Base-by-base conservation (phyloP, 2,888 invertebrate genomes). In the Tetheella fluctuosa region DNA sequence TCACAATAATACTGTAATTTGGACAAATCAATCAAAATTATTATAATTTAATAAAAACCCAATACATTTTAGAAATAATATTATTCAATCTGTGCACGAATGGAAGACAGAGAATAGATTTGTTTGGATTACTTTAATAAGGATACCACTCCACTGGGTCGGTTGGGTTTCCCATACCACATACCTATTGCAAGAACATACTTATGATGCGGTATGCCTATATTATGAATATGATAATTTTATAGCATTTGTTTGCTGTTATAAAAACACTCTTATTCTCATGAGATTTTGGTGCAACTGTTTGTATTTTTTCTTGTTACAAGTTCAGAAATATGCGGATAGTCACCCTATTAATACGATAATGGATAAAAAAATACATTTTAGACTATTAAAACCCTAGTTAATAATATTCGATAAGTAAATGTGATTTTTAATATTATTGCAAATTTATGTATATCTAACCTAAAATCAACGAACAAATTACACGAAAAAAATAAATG, bases 1-100 rank as follows among this genome's bases (percentile, higher is more conserved):
- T 86, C 78, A 81, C 76, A 69, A 67, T 77, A 78, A 83, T 79
- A 82, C 81, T 80, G 78, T 67, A 74, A 70, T 77, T 78, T 76
- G 69, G 65, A 72, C 60, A 63, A 37, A 57, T 59, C 37, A 39
- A 39, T n/a, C 1, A n/a, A 39, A n/a, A 59, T 63, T 66, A 64
- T 60, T 56, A 61, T 52, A 20, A 23, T 52, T 57, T 25, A 23
- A 54, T n/a, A 28, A n/a, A 28, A 54, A 30, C 17, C 57, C 54
- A 23, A 54, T 20, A 37, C 48, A 52, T 58, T 55, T 13, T 48
- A 52, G 48, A 54, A 54, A 54, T 12, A 59, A 59, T 42, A 42
- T 30, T 3, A 48, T 54, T 20, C 17, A 10, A n/a, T 48, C 48
- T 48, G 48, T 48, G 48, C 48, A 48, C 10, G 48, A 10, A 48